A percentile compares a stretch with the other conserved stretches of the same genome.
These are phyloP conservation scores for Arothron firmamentum DNA, from an alignment of 2,113 vertebrate species.

Conservation along the genomic window DNA sequence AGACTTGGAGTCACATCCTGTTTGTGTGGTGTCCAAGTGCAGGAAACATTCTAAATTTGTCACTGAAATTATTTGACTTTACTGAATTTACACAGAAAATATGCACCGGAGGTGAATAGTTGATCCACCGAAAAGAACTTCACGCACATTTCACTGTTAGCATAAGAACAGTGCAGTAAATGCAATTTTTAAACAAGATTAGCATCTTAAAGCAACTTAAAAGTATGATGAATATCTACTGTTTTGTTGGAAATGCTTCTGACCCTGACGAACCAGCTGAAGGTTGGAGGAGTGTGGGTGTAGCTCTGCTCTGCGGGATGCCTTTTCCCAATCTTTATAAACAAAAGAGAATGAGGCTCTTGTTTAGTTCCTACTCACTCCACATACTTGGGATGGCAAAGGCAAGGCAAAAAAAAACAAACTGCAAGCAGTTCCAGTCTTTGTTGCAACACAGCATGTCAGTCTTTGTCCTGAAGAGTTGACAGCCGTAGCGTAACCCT, in stretches of 20 bases:
- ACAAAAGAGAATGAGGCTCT: slow-evolving; percentile 63
- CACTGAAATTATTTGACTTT: not conserved
- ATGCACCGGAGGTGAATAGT: too few relatives aligned
- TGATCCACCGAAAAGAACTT: too few relatives aligned
- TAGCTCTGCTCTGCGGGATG: slow-evolving; percentile 24
- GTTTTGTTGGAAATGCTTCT: not conserved
- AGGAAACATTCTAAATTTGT: not conserved
- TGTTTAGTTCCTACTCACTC: slow-evolving; percentile 66
- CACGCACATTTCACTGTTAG: too few relatives aligned
- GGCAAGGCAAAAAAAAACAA: slow-evolving; percentile 30
- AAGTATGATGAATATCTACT: not conserved
- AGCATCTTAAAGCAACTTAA: too few relatives aligned
- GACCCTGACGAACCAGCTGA: slow-evolving; percentile 6
- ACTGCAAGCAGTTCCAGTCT: slow-evolving; percentile 72
- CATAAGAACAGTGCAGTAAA: too few relatives aligned
- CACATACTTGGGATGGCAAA: slow-evolving; percentile 64
- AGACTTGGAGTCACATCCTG: not conserved
- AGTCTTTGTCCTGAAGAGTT: not conserved
- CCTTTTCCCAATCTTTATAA: slow-evolving; percentile 32
- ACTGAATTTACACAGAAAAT: too few relatives aligned
- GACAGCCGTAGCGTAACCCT: not conserved
- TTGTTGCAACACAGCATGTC: slow-evolving; percentile 65
- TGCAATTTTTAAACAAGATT: too few relatives aligned
- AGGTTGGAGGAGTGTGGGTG: slow-evolving; percentile 3
- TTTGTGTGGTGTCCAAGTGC: too few relatives aligned